Base-by-base conservation (phyloP, 2,113 vertebrate genomes). In the Psophia crepitans region DNA sequence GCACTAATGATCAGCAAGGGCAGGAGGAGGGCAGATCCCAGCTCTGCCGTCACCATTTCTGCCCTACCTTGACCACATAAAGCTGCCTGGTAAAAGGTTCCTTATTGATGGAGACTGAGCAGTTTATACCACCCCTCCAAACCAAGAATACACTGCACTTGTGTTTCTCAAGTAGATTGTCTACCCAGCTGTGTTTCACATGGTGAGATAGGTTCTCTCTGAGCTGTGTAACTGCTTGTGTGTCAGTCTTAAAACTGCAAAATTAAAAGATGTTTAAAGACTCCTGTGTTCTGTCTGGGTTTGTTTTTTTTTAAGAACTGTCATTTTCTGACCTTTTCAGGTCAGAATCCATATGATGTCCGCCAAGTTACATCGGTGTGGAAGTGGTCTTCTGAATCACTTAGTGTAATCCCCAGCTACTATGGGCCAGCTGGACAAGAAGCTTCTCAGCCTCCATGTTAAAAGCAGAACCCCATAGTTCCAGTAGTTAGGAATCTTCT, bases 201-300 rank as follows among this genome's bases (percentile, higher is more conserved):
- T 35, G 79, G 86, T 75, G 58, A 66, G 49, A 18, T 28, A 11
- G n/a, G 28, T 64, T 66, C 41, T 71, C 49, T 54, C 54, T 32
- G 85, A 92, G 93, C 92, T 94, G 37, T 51, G 37, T 49, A 83
- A 80, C 84, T 92, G 49, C 80, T 93, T 90, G 44, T 91, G 73
- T 76, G 60, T 79, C 79, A 28, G 5, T 71, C 92, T 78, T 63
- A 63, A 80, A 78, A 93, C 14, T 53, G 80, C 51, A 87, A 64
- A 94, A 98, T 97, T 97, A 96, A 98, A 97, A 37, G 48, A 30
- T 77, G 44, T 66, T 92, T 81, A 15, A 78, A 96, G 83, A 86
- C 82, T 84, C 82, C 68, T 74, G 43, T 78, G 41, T 27, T 74
- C 83, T 90, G 6, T 39, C 26, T 76, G 6, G 4, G 23, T 53